Evolutionary conservation across 2,113 vertebrate genomes (phyloP), one percentile per base, ranked within the genome.

Genomic region (Ramphastos sulfuratus): DNA sequence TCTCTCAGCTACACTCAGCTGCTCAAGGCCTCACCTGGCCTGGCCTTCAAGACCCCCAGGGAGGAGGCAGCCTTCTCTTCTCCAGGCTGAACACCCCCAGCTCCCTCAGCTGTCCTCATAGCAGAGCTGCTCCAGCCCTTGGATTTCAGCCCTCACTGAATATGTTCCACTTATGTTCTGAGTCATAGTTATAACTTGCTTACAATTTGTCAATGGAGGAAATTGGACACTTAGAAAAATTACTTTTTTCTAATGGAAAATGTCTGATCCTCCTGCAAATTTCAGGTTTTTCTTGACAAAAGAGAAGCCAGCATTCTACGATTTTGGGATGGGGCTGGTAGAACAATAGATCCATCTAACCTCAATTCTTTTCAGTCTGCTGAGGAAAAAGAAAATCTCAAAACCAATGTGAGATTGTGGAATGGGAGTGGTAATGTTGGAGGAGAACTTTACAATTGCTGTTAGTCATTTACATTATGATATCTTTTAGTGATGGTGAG

Each of bases 231-330:
- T 31, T 27, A 72, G 6, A 1, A 69, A 44, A 75, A 24, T 10
- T 8, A 15, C 0, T 1, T 37, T 0, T 33, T 83, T 85, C n/a
- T 56, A 31, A 25, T 55, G 9, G n/a, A 39, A 83, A 59, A 46
- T 10, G 1, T 37, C 8, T 11, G 2, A 56, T 66, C 7, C 15
- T 52, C 3, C 33, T 63, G 10, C 81, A 69, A 12, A 44, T 31
- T 33, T 15, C 2, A 20, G 1, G 18, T 44, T 61, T 77, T 63
- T 25, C 11, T n/a, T 69, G 37, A 33, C 31, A 71, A 86, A 60
- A 1, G 8, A 58, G 17, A 63, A 89, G 25, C 8, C 1, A 2
- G 4, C 3, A 4, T 20, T 50, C 48, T 50, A 23, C 5, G 48
- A 50, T 23, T 77, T 78, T 39, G 35, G 20, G 4, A 15, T 30